Base-by-base conservation (phyloP, 2,797 vertebrate genomes). In the Hozukius guyotensis region DNA sequence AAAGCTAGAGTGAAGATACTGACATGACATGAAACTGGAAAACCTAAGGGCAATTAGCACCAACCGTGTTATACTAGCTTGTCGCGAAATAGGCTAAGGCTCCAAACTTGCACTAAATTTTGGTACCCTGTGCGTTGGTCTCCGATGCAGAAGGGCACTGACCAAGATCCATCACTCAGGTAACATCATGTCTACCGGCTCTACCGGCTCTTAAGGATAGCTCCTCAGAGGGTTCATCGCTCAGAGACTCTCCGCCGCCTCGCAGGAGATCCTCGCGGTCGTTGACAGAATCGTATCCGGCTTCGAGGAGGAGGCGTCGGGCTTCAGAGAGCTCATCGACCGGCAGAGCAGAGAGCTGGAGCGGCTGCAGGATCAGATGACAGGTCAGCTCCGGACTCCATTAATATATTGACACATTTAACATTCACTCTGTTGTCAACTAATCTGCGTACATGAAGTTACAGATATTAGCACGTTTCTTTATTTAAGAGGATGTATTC, bases 261-360 rank as follows among this genome's bases (percentile, higher is more conserved):
- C 89, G 1, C 80, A 10, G 82, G 90, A 93, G 1, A 90, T 93
- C 60, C 16, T 88, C 3, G 75, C 83, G 72, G 84, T 4, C 0
- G 78, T 92, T 1, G 92, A 91, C 6, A 14, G 71, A 3, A 24
- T 76, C 20, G 82, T 89, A 0, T 22, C 82, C 83, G 90, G 46
- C 0, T 92, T 87, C 12, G 90, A 93, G 86, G 89, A 81, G 38
- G 88, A 92, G 77, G 90, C 85, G 3, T 34, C 82, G 67, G 84
- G 82, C 34, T 81, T 80, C 64, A 76, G 80, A 0, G 46, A 1
- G 69, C 66, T 91, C 88, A 59, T 91, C 1, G 52, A 29, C 14
- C 88, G 80, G 53, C 92, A 88, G 86, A 66, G 20, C 79, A 56
- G 11, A 0, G 84, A 88, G 76, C 83, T 89, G 90, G 79, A 90